A percentile compares a stretch with the other conserved stretches of the same genome.
phyloP scores from a whole-genome alignment of 2,797 vertebrate genomes.

The Notamacropus eugenii region DNA sequence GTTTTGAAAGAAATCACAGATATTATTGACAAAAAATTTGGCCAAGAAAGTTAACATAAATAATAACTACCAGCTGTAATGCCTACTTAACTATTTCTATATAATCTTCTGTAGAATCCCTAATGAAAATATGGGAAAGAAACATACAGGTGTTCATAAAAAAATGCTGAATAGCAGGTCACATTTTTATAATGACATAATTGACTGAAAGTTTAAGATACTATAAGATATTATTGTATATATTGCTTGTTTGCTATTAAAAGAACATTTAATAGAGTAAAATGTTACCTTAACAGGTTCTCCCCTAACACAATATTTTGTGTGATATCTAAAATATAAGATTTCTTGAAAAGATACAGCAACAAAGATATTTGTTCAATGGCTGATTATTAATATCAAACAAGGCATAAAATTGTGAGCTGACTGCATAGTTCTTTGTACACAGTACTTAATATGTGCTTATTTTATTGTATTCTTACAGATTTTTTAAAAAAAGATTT shows the following conservation, averaged over 20 bases:
- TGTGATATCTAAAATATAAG: not conserved
- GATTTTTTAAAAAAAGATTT: not conserved
- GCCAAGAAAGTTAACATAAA: not conserved
- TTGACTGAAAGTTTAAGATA: not conserved
- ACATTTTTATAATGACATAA: not conserved
- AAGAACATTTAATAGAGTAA: not conserved
- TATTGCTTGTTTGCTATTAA: not conserved
- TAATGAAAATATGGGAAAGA: not conserved
- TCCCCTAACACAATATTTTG: not conserved
- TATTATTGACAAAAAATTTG: not conserved
- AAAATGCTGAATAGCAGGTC: not conserved
- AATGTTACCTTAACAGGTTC: not conserved
- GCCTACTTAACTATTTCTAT: not conserved
- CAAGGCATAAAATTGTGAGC: not conserved
- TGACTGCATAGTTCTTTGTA: too few relatives aligned
- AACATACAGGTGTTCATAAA: not conserved
- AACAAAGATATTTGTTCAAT: not conserved
- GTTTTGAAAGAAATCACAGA: too few relatives aligned
- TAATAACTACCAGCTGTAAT: not conserved
- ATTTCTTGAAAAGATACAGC: not conserved
- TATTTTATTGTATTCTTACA: not conserved
- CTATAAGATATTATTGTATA: not conserved
- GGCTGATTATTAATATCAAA: not conserved
- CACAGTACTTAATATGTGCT: not conserved
- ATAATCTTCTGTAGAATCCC: not conserved